Percentiles rank a stretch among this genome's conserved stretches.
phyloP scores from a whole-genome alignment of 2,797 vertebrate genomes.

The Catostomus latipinnis region DNA sequence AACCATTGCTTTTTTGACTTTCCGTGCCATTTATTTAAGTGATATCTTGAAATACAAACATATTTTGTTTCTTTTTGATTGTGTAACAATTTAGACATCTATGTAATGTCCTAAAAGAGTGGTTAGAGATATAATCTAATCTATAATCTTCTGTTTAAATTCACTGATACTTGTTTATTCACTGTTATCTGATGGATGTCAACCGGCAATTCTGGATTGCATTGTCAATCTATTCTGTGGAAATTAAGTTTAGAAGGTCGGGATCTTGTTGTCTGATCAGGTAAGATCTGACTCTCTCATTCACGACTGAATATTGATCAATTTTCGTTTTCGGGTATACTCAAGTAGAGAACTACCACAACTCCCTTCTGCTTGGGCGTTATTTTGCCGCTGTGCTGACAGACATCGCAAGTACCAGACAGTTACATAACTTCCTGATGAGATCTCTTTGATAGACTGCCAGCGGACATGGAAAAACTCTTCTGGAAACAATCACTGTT shows the following conservation, averaged over 20 bases:
- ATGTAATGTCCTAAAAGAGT: not conserved
- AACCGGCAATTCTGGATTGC: slow-evolving; percentile 67
- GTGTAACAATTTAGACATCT: not conserved
- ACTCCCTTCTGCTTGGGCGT: not conserved
- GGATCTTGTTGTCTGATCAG: slow-evolving; percentile 70
- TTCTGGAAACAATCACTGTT: not conserved
- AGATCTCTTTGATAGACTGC: slow-evolving; percentile 32
- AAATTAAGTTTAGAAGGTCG: slow-evolving; percentile 71
- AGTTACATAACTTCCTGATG: slow-evolving; percentile 33
- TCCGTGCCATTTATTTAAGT: not conserved
- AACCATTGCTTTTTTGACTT: not conserved
- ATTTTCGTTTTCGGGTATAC: not conserved
- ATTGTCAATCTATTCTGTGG: slow-evolving; percentile 66
- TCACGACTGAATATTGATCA: too few species aligned
- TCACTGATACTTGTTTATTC: not conserved
- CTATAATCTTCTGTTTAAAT: not conserved
- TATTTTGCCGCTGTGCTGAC: not conserved
- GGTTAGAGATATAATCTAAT: not conserved
- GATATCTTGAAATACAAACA: not conserved
- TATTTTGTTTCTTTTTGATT: not conserved
- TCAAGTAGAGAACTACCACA: not conserved
- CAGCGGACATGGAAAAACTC: not conserved
- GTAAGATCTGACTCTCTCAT: slow-evolving; percentile 57
- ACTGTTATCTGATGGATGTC: not conserved
- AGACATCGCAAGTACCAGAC: slow-evolving; percentile 1